phyloP scores from a whole-genome alignment of 2,888 invertebrate species.

The Mamestra brassicae region DNA sequence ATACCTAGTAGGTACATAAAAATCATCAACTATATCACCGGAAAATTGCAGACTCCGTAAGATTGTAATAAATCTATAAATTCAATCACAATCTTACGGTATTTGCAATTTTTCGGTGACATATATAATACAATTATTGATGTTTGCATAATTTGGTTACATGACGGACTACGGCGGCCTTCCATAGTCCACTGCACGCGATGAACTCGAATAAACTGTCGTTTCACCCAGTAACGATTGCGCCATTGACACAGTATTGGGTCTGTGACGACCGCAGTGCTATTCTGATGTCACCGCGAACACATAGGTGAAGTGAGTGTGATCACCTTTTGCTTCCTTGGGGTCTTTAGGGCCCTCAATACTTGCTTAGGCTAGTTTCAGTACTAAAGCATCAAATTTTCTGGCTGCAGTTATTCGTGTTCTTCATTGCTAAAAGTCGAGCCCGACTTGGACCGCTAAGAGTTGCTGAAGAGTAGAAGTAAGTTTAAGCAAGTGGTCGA shows the following conservation, averaged over 20 bases:
- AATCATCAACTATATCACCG: not conserved
- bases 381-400: not conserved
- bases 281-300: no score
- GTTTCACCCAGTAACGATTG: conserved; percentile 31
- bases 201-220: conserved; percentile 18
- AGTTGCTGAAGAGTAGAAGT: not conserved
- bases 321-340: not conserved
- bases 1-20: not conserved
- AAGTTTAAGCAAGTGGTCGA: no score
- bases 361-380: not conserved
- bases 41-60: no score
- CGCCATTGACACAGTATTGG: conserved; percentile 21
- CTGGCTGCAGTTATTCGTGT: not conserved
- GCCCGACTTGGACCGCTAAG: no score
- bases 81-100: no score
- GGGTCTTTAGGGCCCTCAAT: not conserved
- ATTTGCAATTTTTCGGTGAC: no score
- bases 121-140: not conserved
- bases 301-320: not conserved
- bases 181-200: conserved; percentile 33
- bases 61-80: no score
- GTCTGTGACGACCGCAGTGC: not conserved
- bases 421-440: no score
- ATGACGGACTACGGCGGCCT: conserved; percentile 1
- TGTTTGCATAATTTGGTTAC: conserved; percentile 19